Conservation (phyloP, 2,888 invertebrate species). For the Tinea pellionella region DNA sequence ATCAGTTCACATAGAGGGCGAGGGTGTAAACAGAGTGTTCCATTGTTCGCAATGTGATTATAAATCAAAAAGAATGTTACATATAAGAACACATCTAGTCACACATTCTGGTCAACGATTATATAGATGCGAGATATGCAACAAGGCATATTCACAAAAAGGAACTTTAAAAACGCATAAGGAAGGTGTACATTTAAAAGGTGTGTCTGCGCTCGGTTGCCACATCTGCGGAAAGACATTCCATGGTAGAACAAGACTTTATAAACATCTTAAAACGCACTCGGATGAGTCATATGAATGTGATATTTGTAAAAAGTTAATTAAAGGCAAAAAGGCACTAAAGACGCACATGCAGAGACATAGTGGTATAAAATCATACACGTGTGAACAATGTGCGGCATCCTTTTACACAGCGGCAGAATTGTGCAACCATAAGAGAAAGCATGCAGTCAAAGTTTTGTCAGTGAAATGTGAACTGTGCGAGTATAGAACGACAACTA, state of each 20-base stretch:
- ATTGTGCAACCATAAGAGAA: constrained; percentile 35
- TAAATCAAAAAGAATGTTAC: constrained; percentile 24
- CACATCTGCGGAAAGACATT: constrained; percentile 13
- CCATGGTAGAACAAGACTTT: constrained; percentile 1
- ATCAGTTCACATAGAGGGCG: constrained; percentile 28
- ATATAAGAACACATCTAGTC: constrained; percentile 4
- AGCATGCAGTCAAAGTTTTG: neutral
- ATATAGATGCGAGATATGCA: constrained; percentile 9
- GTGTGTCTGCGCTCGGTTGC: neutral
- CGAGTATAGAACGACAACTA: constrained; percentile 6
- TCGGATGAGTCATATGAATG: neutral
- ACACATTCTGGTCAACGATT: neutral
- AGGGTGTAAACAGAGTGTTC: constrained; percentile 32
- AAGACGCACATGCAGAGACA: constrained; percentile 40
- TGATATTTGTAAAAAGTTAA: constrained; percentile 11
- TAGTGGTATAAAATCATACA: constrained; percentile 33
- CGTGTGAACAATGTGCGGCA: constrained; percentile 45
- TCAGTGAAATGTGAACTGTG: constrained; percentile 10
- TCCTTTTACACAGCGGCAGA: constrained; percentile 41
- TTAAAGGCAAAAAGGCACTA: constrained; percentile 10
- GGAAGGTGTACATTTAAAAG: neutral
- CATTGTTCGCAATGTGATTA: constrained; percentile 39
- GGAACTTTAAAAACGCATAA: neutral
- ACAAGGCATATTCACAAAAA: constrained; percentile 5
- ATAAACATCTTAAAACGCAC: constrained; percentile 2